Evolutionary conservation across 2,888 invertebrate genomes (phyloP), one percentile per base, ranked within the genome.

Genomic region (Agrilus biguttatus): DNA sequence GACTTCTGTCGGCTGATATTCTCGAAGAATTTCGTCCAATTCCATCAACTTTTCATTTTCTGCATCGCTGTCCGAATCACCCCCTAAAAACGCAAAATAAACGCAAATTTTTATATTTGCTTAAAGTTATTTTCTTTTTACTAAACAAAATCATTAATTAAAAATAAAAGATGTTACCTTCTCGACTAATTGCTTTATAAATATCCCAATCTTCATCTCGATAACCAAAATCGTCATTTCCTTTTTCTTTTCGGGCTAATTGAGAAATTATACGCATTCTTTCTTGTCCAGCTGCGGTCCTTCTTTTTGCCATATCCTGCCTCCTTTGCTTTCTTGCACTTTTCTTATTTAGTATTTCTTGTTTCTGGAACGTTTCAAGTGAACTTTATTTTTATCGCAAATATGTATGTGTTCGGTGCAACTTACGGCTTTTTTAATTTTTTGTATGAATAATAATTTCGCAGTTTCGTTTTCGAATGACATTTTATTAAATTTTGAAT

Each of bases 191-290:
- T 19, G 80, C 86, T 68, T 93, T 93, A 59, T 95, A 95, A 2
- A 93, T 91, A 66, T 93, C 91, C 93, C 93, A 95, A 62, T 95
- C 93, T 57, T 90, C 89, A 63, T 93, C 93, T 53, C 89, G 76
- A 69, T 85, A 80, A 28, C 93, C 93, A 69, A 95, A 95, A 62
- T 93, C 92, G 58, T 92, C 91, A 47, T 82, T 79, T 52, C 83
- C 76, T 55, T 79, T 81, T 55, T 82, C 82, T 56, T 81, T 81
- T 21, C 77, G 69, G 2, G 93, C 92, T 45, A 95, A 72, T 55
- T 87, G 85, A 39, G 90, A 91, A 50, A 95, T 91, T 52, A 93
- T 84, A 52, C 90, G 75, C 93, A 95, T 95, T 53, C 93, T 75
- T 67, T 93, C 91, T 55, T 92, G 92, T 2, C 92, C 91, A 0